phyloP scores from a whole-genome alignment of 2,888 invertebrate species.

The Fragum whitleyi region DNA sequence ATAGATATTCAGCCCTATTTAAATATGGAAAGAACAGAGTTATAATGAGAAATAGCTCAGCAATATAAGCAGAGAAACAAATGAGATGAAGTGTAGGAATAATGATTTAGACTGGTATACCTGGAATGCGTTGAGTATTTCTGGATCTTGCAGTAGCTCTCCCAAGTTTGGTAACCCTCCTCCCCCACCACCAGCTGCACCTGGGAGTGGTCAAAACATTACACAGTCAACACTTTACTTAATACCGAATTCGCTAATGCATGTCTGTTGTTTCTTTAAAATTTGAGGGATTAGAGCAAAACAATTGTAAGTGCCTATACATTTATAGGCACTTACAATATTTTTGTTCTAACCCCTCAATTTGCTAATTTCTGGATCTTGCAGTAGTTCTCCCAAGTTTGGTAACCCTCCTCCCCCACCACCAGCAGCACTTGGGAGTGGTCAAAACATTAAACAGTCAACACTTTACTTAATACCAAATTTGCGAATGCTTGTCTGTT shows the following conservation, averaged over 20 bases:
- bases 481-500: too few species aligned
- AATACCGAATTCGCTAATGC: constrained; percentile 14
- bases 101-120: constrained; percentile 84
- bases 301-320: too few species aligned
- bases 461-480: constrained; percentile 1
- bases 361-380: constrained; percentile 94
- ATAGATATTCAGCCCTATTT: too few species aligned
- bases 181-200: constrained; percentile 50
- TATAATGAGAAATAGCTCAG: too few species aligned
- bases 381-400: constrained; percentile 79
- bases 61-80: not conserved
- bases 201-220: not conserved
- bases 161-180: constrained; percentile 81
- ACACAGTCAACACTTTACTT: not conserved
- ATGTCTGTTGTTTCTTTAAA: too few species aligned
- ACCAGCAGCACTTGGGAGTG: constrained; percentile 37
- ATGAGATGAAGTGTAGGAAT: not conserved
- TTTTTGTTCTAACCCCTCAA: too few species aligned
- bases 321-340: too few species aligned
- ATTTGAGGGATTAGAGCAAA: too few species aligned
- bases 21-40: too few species aligned
- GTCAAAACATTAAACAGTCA: not conserved
- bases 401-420: constrained; percentile 78
- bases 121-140: constrained; percentile 90
- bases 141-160: constrained; percentile 89